phyloP scores from a whole-genome alignment of 2,888 invertebrate species.

The Pollenia amentaria region DNA sequence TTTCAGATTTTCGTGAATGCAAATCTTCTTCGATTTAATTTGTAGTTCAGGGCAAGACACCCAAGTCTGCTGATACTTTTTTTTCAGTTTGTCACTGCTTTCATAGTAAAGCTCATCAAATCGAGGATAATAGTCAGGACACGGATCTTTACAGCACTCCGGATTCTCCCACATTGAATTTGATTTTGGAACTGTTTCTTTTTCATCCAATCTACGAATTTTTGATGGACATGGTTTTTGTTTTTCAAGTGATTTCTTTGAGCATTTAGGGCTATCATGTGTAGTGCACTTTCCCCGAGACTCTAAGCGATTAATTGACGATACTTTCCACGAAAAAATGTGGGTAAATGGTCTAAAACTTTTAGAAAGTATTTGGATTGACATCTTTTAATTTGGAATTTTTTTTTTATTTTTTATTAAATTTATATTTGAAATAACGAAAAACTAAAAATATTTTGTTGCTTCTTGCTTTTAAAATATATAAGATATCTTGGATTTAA shows the following conservation, averaged over 20 bases:
- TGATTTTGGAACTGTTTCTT: slow-evolving; percentile 50
- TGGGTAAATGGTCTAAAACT: not conserved
- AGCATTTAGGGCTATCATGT: slow-evolving; percentile 48
- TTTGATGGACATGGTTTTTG: slow-evolving; percentile 39
- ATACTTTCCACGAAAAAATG: not conserved
- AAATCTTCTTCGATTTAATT: slow-evolving; percentile 77
- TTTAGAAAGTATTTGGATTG: slow-evolving; percentile 11
- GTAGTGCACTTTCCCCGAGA: slow-evolving; percentile 30
- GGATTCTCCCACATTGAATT: slow-evolving; percentile 80
- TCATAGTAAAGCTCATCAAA: slow-evolving; percentile 81
- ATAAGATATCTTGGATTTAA: not conserved
- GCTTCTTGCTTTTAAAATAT: not conserved
- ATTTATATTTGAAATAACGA: not conserved
- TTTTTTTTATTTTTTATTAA: slow-evolving; percentile 7
- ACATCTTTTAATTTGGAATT: slow-evolving; percentile 57
- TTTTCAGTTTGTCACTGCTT: slow-evolving; percentile 79
- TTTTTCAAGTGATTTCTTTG: slow-evolving; percentile 36
- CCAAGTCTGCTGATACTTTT: slow-evolving; percentile 82
- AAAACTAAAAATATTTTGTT: not conserved
- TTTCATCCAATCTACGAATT: slow-evolving; percentile 13
- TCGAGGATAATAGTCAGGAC: slow-evolving; percentile 75
- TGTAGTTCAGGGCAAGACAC: slow-evolving; percentile 79
- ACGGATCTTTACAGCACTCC: slow-evolving; percentile 74
- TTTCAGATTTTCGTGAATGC: slow-evolving; percentile 74
- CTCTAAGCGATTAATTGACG: not conserved